Conservation (phyloP, 2,113 vertebrate species). For the Poeciliopsis retropinna region DNA sequence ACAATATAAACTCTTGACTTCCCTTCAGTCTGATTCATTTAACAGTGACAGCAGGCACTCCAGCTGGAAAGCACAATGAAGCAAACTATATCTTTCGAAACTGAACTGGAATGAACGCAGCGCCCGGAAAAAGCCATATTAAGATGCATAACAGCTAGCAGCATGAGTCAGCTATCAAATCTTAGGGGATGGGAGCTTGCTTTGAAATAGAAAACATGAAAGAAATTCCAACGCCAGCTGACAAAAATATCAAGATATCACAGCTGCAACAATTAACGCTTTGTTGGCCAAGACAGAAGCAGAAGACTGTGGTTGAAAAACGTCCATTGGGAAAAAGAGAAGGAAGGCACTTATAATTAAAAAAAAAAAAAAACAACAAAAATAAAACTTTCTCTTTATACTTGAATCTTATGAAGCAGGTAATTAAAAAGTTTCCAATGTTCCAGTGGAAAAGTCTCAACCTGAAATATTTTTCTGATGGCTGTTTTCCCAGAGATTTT, state of each 20-base stretch:
- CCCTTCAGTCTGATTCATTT: slow-evolving; percentile 8
- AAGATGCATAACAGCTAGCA: slow-evolving; percentile 56
- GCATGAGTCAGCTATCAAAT: slow-evolving; percentile 42
- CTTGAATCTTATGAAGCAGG: not conserved
- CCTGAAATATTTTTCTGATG: slow-evolving; percentile 38
- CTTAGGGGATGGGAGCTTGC: slow-evolving; percentile 33
- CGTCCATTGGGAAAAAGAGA: slow-evolving; percentile 6
- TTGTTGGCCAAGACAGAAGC: slow-evolving; percentile 9
- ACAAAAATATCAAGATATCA: slow-evolving; percentile 55
- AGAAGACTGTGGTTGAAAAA: slow-evolving; percentile 23
- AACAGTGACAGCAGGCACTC: slow-evolving; percentile 9
- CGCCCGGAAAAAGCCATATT: slow-evolving; percentile 40
- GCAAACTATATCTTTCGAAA: slow-evolving; percentile 43
- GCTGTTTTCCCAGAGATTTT: slow-evolving; percentile 52
- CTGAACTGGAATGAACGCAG: slow-evolving; percentile 50
- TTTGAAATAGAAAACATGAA: slow-evolving; percentile 42
- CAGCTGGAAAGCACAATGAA: slow-evolving; percentile 19
- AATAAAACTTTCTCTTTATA: not conserved
- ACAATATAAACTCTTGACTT: slow-evolving; percentile 12
- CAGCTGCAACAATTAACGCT: slow-evolving; percentile 27
- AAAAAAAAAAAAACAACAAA: not conserved
- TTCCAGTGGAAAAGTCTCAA: slow-evolving; percentile 29
- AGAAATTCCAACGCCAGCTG: slow-evolving; percentile 37
- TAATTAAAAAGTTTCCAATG: slow-evolving; percentile 45
- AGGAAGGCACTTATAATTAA: slow-evolving; percentile 11